Evolutionary conservation across 1,140 invertebrate species (phyloP), one percentile per base, ranked within the genome.

Genomic region (Leucophenga varia): DNA sequence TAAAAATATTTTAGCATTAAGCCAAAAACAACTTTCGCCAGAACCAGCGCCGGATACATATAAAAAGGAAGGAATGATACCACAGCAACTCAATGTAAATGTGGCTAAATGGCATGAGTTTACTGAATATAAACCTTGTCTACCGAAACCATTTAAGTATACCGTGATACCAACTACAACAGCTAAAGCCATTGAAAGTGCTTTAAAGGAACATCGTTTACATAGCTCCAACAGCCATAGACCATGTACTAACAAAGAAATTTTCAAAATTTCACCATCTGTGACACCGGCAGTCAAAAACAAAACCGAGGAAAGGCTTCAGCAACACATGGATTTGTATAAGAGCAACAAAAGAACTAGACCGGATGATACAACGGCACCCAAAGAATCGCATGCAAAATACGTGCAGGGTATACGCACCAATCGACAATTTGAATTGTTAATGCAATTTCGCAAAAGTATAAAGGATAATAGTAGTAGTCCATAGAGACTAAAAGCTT

Each of bases 341-440:
- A 73, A 73, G 37, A 54, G 49, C 13, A 51, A 56, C n/a, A 31
- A 17, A 5, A 22, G 25, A 12, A 19, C 39, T 3, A 51, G 39
- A 10, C 10, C 31, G 4, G 18, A 16, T 8, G 18, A 19, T 9
- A 10, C 30, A n/a, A 13, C 16, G 14, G 18, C 4, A 18, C 3
- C 12, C 32, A 22, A 57, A 12, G 50, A 51, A 18, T 31, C 37
- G 3, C 12, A 16, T 0, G 76, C 72, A 3, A 51, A 2, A 77
- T 85, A 1, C 80, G 80, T 19, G n/a, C n/a, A n/a, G n/a, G 83
- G 82, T 2, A 82, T 86, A 1, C 74, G 84, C 10, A 81, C 79
- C 1, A 86, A 86, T 74, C 76, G 83, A 19, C 75, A 84, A 13
- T 86, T 86, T 52, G 82, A 85, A 43, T 54, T 86, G 21, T 79